These are phyloP conservation scores for Drosophila ficusphila DNA, from an alignment of 1,140 invertebrate genomes.

Conservation along the genomic window DNA sequence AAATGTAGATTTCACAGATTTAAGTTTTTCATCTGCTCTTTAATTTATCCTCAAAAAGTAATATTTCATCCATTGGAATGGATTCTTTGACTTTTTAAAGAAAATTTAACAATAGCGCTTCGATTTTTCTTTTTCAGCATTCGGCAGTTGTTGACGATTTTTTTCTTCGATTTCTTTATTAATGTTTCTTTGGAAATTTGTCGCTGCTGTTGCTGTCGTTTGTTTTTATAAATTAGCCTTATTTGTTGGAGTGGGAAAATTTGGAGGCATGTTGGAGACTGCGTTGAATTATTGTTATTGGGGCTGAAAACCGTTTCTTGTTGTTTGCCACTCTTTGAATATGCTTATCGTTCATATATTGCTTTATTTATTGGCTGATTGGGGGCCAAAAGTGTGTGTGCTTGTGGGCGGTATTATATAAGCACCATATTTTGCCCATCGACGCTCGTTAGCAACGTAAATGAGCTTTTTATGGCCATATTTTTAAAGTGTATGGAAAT, in stretches of 20 bases:
- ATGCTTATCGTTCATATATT: slow-evolving; percentile 74
- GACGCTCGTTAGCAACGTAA: slow-evolving; percentile 63
- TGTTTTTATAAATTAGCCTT: slow-evolving; percentile 68
- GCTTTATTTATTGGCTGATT: slow-evolving; percentile 75
- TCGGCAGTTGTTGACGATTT: slow-evolving; percentile 18
- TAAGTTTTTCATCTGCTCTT: background rate
- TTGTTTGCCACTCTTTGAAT: slow-evolving; percentile 41
- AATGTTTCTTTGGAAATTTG: slow-evolving; percentile 58
- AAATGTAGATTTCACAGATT: no score
- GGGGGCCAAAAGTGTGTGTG: slow-evolving; percentile 12
- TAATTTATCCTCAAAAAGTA: background rate
- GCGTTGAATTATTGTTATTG: slow-evolving; percentile 75
- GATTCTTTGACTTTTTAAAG: slow-evolving; percentile 1
- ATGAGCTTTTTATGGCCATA: slow-evolving; percentile 64
- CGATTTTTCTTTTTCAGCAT: slow-evolving; percentile 11
- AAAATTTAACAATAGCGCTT: slow-evolving; percentile 28
- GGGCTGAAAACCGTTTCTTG: slow-evolving; percentile 19
- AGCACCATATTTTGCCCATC: slow-evolving; percentile 47
- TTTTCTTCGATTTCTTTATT: slow-evolving; percentile 23
- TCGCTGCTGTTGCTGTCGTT: slow-evolving; percentile 40
- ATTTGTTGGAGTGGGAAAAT: slow-evolving; percentile 1
- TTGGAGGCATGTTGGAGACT: background rate
- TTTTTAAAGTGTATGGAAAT: slow-evolving; percentile 30
- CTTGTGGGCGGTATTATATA: slow-evolving; percentile 26
- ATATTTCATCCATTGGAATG: slow-evolving; percentile 4